Percentiles rank a stretch among this genome's conserved stretches.
Evolutionary conservation across 2,888 invertebrate genomes (phyloP).

Genomic region (Aspidapion aeneum): DNA sequence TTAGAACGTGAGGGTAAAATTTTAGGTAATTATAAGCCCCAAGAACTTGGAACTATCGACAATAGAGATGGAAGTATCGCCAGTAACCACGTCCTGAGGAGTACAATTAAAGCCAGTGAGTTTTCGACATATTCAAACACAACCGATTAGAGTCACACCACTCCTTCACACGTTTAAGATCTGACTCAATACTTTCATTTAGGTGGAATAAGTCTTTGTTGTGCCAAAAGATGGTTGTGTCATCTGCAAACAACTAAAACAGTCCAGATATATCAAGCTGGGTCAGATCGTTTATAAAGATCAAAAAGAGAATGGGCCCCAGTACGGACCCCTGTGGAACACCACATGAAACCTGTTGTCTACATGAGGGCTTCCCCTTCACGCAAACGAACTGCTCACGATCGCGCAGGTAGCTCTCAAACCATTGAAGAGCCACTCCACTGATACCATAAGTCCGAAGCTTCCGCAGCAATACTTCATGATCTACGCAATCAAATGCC

Average conservation of each 20-base stretch:
- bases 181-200: neutral
- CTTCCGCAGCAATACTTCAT: neutral
- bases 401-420: neutral
- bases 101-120: neutral
- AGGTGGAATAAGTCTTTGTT: neutral
- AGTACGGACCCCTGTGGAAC: neutral
- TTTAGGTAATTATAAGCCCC: neutral
- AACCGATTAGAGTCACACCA: neutral
- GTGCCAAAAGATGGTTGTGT: neutral
- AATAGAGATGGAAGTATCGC: neutral
- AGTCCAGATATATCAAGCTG: neutral
- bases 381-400: neutral
- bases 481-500: neutral
- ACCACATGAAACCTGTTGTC: neutral
- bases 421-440: neutral
- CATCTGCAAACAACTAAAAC: neutral
- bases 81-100: neutral
- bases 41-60: neutral
- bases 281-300: neutral
- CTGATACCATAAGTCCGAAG: neutral
- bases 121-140: neutral
- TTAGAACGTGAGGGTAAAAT: too few relatives aligned
- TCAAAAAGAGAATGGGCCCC: neutral
- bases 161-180: neutral
- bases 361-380: neutral